Evolutionary conservation across 2,113 vertebrate species (phyloP), one percentile per base, ranked within the genome.

Genomic region (Mesocricetus auratus): DNA sequence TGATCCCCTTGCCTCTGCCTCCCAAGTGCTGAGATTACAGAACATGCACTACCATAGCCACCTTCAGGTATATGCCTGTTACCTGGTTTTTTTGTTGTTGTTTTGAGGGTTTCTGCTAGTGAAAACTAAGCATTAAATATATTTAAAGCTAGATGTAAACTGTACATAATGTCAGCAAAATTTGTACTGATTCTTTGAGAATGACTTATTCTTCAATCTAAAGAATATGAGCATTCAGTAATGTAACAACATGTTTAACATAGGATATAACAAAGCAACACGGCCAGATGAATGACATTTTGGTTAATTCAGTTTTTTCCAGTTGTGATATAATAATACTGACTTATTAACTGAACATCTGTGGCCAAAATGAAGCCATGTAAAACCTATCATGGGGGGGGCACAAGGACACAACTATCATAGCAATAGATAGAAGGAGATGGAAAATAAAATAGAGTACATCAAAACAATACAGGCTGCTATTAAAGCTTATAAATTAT

Each of bases 401-500:
- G 21, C 47, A 47, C 8, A 47, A 4, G 47, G 42, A 7, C 36
- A n/a, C 50, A 90, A 91, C 33, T 68, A 77, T 64, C 77, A 94
- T 9, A 90, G 45, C 75, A 95, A 88, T 39, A 93, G 26, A 93
- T 92, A 93, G 56, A 13, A 86, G 88, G 64, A 39, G 78, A n/a
- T 39, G 26, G 4, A 6, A 78, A 94, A 66, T 21, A 92, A 94
- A 94, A 91, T 50, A 93, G 94, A 97, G 33, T 62, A 29, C 62
- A 95, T 86, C 53, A 92, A 58, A 0, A 94, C 69, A 93, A 92
- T 3, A 3, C 53, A 94, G 17, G 36, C 58, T 97, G 60, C 60
- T 94, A 15, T 92, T 89, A 91, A 96, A 77, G 47, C 11, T 93
- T 93, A n/a, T 90, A 89, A 78, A 33, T 87, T 92, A 94, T 45